Percentiles rank a stretch among this genome's conserved stretches.
Evolutionary conservation across 2,888 invertebrate species (phyloP).

Genomic region (Caenorhabditis plicata): DNA sequence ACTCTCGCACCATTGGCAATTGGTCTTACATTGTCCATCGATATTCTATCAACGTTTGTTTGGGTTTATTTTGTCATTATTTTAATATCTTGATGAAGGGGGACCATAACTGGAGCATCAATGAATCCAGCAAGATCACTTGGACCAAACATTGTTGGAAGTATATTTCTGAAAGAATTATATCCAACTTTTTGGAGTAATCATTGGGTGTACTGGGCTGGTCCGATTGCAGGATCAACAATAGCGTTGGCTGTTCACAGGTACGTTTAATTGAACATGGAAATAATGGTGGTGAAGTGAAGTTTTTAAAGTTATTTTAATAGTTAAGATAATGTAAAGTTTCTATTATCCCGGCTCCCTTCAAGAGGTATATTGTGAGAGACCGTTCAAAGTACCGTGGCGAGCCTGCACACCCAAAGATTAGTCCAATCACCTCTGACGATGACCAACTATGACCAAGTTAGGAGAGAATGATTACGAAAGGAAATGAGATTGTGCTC

Average conservation of each 20-base stretch:
- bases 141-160: conserved; percentile 65
- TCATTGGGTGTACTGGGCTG: conserved; percentile 66
- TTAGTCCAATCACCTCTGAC: too few species aligned
- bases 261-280: too few species aligned
- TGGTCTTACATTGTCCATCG: conserved; percentile 66
- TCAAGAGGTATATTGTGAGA: too few species aligned
- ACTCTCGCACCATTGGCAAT: conserved; percentile 66
- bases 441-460: too few species aligned
- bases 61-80: too few species aligned
- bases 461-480: too few species aligned
- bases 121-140: conserved; percentile 68
- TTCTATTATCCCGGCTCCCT: too few species aligned
- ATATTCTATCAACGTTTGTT: conserved; percentile 65
- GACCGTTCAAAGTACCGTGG: too few species aligned
- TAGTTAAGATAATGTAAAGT: too few species aligned
- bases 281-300: background rate
- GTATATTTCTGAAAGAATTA: conserved; percentile 38
- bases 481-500: too few species aligned
- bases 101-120: conserved; percentile 65
- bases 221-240: conserved; percentile 62
- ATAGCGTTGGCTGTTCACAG: conserved; percentile 62
- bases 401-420: too few species aligned
- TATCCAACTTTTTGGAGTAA: conserved; percentile 33
- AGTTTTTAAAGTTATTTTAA: background rate
- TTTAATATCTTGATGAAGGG: too few species aligned